phyloP scores from a whole-genome alignment of 2,888 invertebrate species.

The Pterostichus madidus region DNA sequence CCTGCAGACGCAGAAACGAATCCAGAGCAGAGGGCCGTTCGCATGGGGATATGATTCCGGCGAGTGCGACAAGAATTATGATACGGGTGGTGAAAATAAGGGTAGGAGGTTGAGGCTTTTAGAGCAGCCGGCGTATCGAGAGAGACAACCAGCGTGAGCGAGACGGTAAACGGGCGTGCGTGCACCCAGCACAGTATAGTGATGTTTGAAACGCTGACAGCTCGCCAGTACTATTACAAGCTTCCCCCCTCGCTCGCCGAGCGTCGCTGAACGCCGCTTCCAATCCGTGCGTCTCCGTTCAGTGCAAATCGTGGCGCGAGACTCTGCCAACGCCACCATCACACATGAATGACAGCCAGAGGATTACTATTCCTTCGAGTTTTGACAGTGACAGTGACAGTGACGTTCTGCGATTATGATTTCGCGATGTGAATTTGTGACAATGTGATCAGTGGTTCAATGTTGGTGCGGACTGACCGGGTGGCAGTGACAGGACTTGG shows the following conservation, averaged over 20 bases:
- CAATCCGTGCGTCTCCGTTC: constrained; percentile 67
- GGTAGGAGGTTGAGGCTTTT: constrained; percentile 76
- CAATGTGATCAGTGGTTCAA: too few species aligned
- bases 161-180: constrained; percentile 74
- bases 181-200: constrained; percentile 76
- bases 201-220: constrained; percentile 79
- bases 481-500: neutral
- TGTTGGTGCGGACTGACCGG: neutral
- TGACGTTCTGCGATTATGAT: too few species aligned
- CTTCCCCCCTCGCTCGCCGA: constrained; percentile 74
- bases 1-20: constrained; percentile 10
- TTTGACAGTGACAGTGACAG: too few species aligned
- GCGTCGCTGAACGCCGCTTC: constrained; percentile 74
- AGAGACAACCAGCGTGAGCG: constrained; percentile 61
- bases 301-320: constrained; percentile 58
- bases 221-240: constrained; percentile 77
- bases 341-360: neutral
- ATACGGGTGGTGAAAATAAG: constrained; percentile 74
- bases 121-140: constrained; percentile 74
- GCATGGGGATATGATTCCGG: constrained; percentile 37
- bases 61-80: constrained; percentile 73
- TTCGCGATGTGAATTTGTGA: too few species aligned
- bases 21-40: constrained; percentile 24
- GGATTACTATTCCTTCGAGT: too few species aligned
- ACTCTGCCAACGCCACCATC: constrained; percentile 7